Percentiles rank a stretch among this genome's conserved stretches.
phyloP scores from a whole-genome alignment of 2,797 vertebrate genomes.

The Babyrousa celebensis region DNA sequence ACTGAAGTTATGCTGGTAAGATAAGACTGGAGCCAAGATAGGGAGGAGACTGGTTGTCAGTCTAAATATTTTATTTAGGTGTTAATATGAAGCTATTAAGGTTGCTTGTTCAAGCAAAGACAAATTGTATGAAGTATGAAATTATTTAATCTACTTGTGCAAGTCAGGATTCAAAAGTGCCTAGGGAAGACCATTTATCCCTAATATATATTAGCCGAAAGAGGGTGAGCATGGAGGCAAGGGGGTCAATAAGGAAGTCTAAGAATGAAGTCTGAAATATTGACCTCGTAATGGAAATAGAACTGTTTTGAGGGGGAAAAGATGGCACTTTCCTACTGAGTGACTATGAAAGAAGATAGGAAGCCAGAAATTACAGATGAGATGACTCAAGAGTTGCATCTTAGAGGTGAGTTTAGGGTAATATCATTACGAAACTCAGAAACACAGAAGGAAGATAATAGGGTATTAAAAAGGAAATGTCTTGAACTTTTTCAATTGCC shows the following conservation, averaged over 20 bases:
- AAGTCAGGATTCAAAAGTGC: not conserved
- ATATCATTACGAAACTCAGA: not conserved
- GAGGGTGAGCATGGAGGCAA: not conserved
- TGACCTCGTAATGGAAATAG: not conserved
- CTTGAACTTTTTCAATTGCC: not conserved
- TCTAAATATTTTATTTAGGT: not conserved
- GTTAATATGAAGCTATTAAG: not conserved
- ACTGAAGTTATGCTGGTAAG: conserved; percentile 1
- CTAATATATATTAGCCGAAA: not conserved
- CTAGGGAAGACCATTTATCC: not conserved
- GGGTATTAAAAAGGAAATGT: not conserved
- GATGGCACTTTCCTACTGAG: not conserved
- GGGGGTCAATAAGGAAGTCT: not conserved
- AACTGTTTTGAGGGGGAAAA: not conserved
- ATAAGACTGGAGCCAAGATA: not conserved
- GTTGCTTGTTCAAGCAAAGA: not conserved
- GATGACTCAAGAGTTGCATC: not conserved
- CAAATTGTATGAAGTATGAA: not conserved
- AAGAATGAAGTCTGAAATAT: not conserved
- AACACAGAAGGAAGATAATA: not conserved
- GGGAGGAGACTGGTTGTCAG: not conserved
- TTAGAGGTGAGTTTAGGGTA: not conserved
- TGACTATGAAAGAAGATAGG: not conserved
- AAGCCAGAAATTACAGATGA: not conserved
- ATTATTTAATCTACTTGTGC: not conserved